A percentile compares a stretch with the other conserved stretches of the same genome.
Evolutionary conservation across 2,888 invertebrate genomes (phyloP).

Genomic region (Xestia sexstrigata): DNA sequence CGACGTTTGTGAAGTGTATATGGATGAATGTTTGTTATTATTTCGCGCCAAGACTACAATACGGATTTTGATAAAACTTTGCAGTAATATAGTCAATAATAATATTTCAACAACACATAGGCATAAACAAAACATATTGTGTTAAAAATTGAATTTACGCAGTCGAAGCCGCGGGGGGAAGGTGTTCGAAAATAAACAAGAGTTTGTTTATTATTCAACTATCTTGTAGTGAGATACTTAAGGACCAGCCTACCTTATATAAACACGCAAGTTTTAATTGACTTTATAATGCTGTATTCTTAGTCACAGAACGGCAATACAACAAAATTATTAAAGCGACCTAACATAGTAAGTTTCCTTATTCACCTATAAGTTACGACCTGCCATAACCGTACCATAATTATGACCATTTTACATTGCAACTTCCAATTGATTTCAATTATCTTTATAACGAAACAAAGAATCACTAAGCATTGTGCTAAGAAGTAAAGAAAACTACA

Average conservation of each 20-base stretch:
- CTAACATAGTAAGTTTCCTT: constrained; percentile 41
- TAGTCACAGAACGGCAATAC: constrained; percentile 7
- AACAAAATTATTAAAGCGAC: constrained; percentile 9
- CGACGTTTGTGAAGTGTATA: not conserved
- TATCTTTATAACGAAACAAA: constrained; percentile 35
- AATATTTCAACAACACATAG: no score
- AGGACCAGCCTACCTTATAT: not conserved
- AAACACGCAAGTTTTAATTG: not conserved
- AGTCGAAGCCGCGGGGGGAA: not conserved
- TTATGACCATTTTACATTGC: constrained; percentile 42
- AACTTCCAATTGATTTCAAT: constrained; percentile 34
- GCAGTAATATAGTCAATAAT: no score
- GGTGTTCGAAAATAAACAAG: not conserved
- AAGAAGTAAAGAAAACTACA: constrained; percentile 15
- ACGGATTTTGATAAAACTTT: not conserved
- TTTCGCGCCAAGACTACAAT: not conserved
- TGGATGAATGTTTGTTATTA: not conserved
- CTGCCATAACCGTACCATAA: constrained; percentile 29
- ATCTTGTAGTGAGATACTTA: not conserved
- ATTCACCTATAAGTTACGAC: constrained; percentile 27
- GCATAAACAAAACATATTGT: not conserved
- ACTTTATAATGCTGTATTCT: constrained; percentile 8
- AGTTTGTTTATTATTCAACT: not conserved
- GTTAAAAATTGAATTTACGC: not conserved
- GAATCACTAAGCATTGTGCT: not conserved